These are phyloP conservation scores for Sitta carolinensis DNA, from an alignment of 2,797 vertebrate genomes.

Conservation along the genomic window DNA sequence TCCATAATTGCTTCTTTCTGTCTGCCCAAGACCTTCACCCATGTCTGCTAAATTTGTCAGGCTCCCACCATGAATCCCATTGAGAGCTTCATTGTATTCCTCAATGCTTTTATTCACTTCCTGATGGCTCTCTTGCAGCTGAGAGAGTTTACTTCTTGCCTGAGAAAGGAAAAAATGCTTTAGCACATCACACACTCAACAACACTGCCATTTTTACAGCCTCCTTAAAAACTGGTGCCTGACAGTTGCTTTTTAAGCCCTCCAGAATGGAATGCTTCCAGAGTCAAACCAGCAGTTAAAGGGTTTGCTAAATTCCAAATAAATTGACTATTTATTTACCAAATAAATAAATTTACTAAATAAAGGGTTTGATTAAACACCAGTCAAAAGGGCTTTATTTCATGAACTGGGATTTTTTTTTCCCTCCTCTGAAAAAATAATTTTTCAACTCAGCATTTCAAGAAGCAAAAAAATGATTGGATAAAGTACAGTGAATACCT, in stretches of 20 bases:
- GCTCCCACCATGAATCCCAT: conserved; percentile 85
- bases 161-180: conserved; percentile 48
- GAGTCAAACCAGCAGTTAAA: neutral
- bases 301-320: too few species aligned
- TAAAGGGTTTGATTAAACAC: neutral
- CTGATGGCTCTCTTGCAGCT: conserved; percentile 90
- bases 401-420: neutral
- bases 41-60: conserved; percentile 90
- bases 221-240: neutral
- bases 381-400: neutral
- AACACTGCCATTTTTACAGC: neutral
- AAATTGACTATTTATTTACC: too few species aligned
- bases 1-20: conserved; percentile 83
- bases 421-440: neutral
- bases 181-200: neutral
- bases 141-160: conserved; percentile 90
- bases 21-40: conserved; percentile 83
- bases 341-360: too few species aligned
- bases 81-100: conserved; percentile 85
- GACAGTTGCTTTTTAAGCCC: neutral
- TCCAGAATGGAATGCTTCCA: neutral
- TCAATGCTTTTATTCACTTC: conserved; percentile 88
- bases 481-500: conserved; percentile 75
- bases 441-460: neutral
- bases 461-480: neutral